Percentiles rank a stretch among this genome's conserved stretches.
Conservation (phyloP, 2,888 invertebrate species). For the Brenthis hecate region DNA sequence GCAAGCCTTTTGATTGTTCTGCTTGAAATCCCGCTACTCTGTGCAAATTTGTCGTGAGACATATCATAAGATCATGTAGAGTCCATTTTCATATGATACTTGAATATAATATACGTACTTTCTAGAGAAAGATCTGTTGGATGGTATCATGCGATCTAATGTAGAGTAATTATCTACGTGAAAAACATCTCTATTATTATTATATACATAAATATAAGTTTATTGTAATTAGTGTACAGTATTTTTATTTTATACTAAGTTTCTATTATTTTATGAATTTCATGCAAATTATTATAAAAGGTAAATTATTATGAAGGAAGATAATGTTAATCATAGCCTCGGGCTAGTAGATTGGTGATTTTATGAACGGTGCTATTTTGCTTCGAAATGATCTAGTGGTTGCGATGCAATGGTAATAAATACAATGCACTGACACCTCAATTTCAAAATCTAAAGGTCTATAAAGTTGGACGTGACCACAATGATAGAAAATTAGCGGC, state of each 20-base stretch:
- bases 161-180: too few species aligned
- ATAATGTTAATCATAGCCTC: constrained; percentile 49
- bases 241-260: background rate
- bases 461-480: constrained; percentile 74
- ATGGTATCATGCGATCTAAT: too few species aligned
- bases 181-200: too few species aligned
- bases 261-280: background rate
- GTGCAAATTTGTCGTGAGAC: background rate
- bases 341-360: constrained; percentile 60
- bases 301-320: constrained; percentile 41
- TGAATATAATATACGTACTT: background rate
- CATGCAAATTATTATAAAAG: constrained; percentile 28
- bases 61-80: background rate
- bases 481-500: constrained; percentile 81
- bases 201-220: background rate
- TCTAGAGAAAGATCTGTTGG: too few species aligned
- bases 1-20: constrained; percentile 38
- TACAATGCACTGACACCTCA: constrained; percentile 76
- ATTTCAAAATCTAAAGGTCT: constrained; percentile 73
- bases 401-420: constrained; percentile 65
- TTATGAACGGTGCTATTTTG: constrained; percentile 52
- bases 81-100: too few species aligned
- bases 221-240: background rate
- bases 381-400: constrained; percentile 45
- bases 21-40: constrained; percentile 22